Conservation (phyloP, 1,140 invertebrate species). For the Manduca sexta region DNA sequence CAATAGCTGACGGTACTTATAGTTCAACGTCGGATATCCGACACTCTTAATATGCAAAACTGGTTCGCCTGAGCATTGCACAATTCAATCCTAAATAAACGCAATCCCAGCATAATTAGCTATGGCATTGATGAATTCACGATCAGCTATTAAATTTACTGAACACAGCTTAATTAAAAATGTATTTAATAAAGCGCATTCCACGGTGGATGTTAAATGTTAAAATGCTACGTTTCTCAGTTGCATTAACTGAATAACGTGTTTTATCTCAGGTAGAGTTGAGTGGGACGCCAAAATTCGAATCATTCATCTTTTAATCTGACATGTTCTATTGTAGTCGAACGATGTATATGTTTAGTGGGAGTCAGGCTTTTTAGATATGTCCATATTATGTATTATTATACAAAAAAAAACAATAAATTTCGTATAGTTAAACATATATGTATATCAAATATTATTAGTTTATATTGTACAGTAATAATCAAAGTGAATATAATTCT, state of each 20-base stretch:
- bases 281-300: slow-evolving; percentile 36
- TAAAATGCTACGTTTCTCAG: slow-evolving; percentile 1
- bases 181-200: slow-evolving; percentile 24
- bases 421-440: no score
- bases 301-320: slow-evolving; percentile 67
- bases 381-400: not conserved
- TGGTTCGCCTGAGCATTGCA: slow-evolving; percentile 39
- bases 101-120: slow-evolving; percentile 55
- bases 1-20: slow-evolving; percentile 37
- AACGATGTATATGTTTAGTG: slow-evolving; percentile 30
- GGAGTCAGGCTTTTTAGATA: slow-evolving; percentile 22
- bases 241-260: not conserved
- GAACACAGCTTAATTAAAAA: slow-evolving; percentile 43
- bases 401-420: not conserved
- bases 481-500: no score
- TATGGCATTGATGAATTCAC: slow-evolving; percentile 57
- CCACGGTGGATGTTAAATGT: slow-evolving; percentile 11
- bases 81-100: slow-evolving; percentile 65
- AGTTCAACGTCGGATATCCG: slow-evolving; percentile 58
- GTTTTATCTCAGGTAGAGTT: slow-evolving; percentile 42
- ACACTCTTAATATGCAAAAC: slow-evolving; percentile 54
- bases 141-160: slow-evolving; percentile 42
- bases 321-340: slow-evolving; percentile 57
- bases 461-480: no score
- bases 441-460: no score